Base-by-base conservation (phyloP, 2,113 vertebrate species). In the Speoplatyrhinus poulsoni region DNA sequence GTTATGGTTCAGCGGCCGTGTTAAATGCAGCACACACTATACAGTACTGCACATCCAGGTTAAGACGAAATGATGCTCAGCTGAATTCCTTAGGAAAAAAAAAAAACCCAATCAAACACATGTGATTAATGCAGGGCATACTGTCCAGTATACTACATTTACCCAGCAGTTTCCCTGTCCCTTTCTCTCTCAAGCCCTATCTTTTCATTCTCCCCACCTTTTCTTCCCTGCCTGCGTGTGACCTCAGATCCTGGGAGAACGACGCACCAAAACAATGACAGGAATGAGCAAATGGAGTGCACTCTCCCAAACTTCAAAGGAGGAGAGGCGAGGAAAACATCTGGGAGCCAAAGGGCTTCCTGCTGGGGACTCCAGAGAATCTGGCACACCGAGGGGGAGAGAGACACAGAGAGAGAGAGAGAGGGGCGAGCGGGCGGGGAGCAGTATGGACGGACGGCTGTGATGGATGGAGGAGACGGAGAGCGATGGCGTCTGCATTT, bases 261-360 rank as follows among this genome's bases (percentile, higher is more conserved):
- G 26, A 59, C 59, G 64, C 54, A 69, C 52, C 56, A 62, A 85
- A 82, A 73, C 67, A 75, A 69, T 64, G 64, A 65, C 67, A 78
- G 73, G 82, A 76, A 80, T 62, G 67, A 83, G 62, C 33, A 15
- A 84, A 79, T 15, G 10, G 64, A 74, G 65, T 68, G 57, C 80
- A 72, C 47, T 53, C 64, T 84, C 58, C 0, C 67, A 73, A 67
- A 84, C 87, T 80, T 90, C 88, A 91, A 89, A 91, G 82, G 48
- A 76, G 1, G 57, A 33, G n/a, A 81, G 66, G 65, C 67, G 72
- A 74, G 71, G 65, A 65, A 78, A 86, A 86, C 88, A 90, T 87
- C 85, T 90, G 87, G 77, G 76, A 89, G 79, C 72, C 79, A 83
- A 88, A 82, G 79, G 70, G 85, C 65, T 74, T 83, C 26, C 52